A percentile compares a stretch with the other conserved stretches of the same genome.
Conservation (phyloP, 2,797 vertebrate species). For the Oreonectes daqikongensis region DNA sequence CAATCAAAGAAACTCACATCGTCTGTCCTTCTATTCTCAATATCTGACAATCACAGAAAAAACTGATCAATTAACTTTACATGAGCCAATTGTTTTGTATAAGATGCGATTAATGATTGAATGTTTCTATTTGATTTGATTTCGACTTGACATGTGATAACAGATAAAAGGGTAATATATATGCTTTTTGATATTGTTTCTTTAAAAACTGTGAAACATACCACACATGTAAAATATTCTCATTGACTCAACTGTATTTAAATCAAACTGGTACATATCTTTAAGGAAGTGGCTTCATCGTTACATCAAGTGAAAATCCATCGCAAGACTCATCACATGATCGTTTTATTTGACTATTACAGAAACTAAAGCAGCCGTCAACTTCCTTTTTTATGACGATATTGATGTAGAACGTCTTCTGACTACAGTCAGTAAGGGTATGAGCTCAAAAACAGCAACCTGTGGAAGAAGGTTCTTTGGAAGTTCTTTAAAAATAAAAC, state of each 20-base stretch:
- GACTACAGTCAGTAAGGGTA: slow-evolving; percentile 50
- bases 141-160: slow-evolving; percentile 87
- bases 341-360: slow-evolving; percentile 46
- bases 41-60: slow-evolving; percentile 89
- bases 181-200: slow-evolving; percentile 90
- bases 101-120: slow-evolving; percentile 77
- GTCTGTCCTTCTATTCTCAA: slow-evolving; percentile 69
- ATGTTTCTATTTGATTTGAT: slow-evolving; percentile 88
- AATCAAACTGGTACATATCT: slow-evolving; percentile 57
- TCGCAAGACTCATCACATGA: slow-evolving; percentile 35
- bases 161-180: slow-evolving; percentile 88
- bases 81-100: slow-evolving; percentile 87
- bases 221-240: slow-evolving; percentile 63
- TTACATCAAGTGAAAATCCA: slow-evolving; percentile 33
- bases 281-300: slow-evolving; percentile 50
- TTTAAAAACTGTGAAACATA: slow-evolving; percentile 89
- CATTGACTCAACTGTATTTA: slow-evolving; percentile 52
- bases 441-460: slow-evolving; percentile 37
- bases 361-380: slow-evolving; percentile 37
- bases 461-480: slow-evolving; percentile 28
- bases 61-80: slow-evolving; percentile 70
- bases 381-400: slow-evolving; percentile 22
- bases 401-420: slow-evolving; percentile 50
- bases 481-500: slow-evolving; percentile 54
- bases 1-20: slow-evolving; percentile 57